These are phyloP conservation scores for Rostratula benghalensis DNA, from an alignment of 2,113 vertebrate genomes.

Conservation along the genomic window DNA sequence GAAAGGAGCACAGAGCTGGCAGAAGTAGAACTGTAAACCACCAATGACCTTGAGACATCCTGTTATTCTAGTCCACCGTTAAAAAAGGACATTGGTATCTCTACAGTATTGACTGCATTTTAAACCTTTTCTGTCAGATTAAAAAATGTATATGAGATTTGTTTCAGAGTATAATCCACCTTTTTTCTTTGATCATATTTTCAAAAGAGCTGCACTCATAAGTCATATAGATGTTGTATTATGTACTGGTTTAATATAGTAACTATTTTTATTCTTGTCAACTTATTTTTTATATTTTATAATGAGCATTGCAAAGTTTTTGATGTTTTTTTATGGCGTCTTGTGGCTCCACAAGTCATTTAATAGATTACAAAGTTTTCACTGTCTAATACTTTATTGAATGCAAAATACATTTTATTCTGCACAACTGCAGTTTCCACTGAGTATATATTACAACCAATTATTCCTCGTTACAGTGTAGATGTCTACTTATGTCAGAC, in stretches of 20 bases:
- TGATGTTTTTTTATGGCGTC: not conserved
- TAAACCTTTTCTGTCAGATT: constrained; percentile 2
- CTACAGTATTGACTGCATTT: not conserved
- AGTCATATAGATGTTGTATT: constrained; percentile 17
- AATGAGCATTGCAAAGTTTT: not conserved
- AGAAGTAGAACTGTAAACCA: not conserved
- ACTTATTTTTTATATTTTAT: not conserved
- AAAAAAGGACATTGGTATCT: not conserved
- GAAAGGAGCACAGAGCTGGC: not conserved
- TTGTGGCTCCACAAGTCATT: not conserved
- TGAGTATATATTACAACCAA: constrained; percentile 35
- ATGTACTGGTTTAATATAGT: not conserved
- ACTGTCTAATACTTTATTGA: not conserved
- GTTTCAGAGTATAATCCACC: not conserved
- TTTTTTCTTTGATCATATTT: constrained; percentile 45
- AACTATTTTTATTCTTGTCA: constrained; percentile 16
- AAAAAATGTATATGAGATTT: constrained; percentile 11
- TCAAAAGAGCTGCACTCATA: not conserved
- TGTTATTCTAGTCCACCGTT: not conserved
- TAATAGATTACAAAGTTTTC: constrained; percentile 2
- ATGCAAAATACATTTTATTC: constrained; percentile 27
- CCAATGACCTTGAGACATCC: not conserved
- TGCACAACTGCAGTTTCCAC: not conserved
- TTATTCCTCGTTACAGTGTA: constrained; percentile 55
- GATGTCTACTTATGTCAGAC: constrained; percentile 38